Conservation (phyloP, 2,797 vertebrate genomes). For the Tadarida brasiliensis region DNA sequence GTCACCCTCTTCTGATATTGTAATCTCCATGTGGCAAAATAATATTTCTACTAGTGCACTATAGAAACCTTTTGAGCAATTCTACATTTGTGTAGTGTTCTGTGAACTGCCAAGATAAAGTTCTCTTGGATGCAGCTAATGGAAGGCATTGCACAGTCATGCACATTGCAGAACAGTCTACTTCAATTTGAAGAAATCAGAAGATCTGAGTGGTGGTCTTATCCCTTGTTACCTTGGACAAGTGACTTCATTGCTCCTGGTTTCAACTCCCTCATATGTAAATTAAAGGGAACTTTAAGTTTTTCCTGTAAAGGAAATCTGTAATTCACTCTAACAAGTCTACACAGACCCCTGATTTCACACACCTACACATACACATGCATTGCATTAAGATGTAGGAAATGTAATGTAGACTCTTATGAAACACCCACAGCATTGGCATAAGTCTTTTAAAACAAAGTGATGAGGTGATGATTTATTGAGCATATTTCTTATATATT, state of each 20-base stretch:
- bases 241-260: not conserved
- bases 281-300: slow-evolving; percentile 25
- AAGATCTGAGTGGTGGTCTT: not conserved
- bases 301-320: not conserved
- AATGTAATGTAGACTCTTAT: not conserved
- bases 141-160: not conserved
- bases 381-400: not conserved
- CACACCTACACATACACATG: not conserved
- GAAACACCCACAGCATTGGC: not conserved
- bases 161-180: not conserved
- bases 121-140: not conserved
- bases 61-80: not conserved
- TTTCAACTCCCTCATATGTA: not conserved
- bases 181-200: not conserved
- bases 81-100: not conserved
- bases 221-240: not conserved
- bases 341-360: not conserved
- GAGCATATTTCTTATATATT: not conserved
- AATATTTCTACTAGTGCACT: not conserved
- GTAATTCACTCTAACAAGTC: slow-evolving; percentile 20
- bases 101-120: not conserved
- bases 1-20: not conserved
- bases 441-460: slow-evolving; percentile 43
- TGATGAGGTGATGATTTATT: slow-evolving; percentile 8
- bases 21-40: not conserved